Evolutionary conservation across 2,888 invertebrate species (phyloP).

Genomic region (Drosophila suboccidentalis): DNA sequence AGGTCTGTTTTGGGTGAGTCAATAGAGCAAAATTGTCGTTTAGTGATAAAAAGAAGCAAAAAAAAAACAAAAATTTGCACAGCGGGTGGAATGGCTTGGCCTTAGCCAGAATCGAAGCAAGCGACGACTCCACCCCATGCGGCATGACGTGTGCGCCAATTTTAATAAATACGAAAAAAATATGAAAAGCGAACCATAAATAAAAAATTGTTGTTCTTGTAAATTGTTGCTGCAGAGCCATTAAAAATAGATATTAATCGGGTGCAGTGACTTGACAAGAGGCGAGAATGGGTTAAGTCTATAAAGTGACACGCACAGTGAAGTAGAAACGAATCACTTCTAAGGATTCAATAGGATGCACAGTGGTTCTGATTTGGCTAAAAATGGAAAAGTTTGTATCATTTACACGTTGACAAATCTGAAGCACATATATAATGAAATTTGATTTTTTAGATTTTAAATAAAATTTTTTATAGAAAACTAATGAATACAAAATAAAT

Average conservation of each 20-base stretch:
- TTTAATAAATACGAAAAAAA: constrained; percentile 22
- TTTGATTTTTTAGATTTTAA: background rate
- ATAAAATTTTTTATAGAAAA: too few species aligned
- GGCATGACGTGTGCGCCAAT: constrained; percentile 62
- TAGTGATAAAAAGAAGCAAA: constrained; percentile 32
- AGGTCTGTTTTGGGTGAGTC: constrained; percentile 60
- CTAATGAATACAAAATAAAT: too few species aligned
- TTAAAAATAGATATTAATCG: constrained; percentile 53
- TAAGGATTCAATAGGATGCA: constrained; percentile 59
- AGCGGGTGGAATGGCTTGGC: constrained; percentile 43
- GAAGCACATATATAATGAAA: background rate
- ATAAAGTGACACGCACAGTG: constrained; percentile 20
- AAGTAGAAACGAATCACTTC: constrained; percentile 36
- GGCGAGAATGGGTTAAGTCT: constrained; percentile 19
- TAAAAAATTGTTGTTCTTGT: constrained; percentile 21
- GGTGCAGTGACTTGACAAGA: constrained; percentile 60
- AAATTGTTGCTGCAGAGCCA: constrained; percentile 18
- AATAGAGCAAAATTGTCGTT: constrained; percentile 71
- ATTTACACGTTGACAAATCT: background rate
- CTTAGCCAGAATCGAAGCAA: constrained; percentile 46
- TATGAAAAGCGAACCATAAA: constrained; percentile 2
- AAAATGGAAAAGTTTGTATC: background rate
- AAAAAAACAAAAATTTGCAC: constrained; percentile 13
- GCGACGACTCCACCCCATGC: constrained; percentile 25
- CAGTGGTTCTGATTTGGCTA: constrained; percentile 16